Evolutionary conservation across 1,140 invertebrate genomes (phyloP).

Genomic region (Orchestia grillus): DNA sequence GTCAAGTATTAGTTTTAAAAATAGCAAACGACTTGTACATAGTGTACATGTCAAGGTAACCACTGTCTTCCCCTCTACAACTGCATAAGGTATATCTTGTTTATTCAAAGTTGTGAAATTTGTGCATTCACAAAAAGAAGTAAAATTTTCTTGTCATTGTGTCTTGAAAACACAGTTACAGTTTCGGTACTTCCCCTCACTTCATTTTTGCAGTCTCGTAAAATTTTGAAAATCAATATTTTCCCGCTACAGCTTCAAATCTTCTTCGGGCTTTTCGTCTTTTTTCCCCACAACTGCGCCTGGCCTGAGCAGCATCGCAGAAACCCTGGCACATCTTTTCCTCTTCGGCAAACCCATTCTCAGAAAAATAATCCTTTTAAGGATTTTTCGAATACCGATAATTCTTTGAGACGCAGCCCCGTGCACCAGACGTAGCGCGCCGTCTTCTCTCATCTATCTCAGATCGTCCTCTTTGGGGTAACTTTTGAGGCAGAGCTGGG

Average conservation of each 20-base stretch:
- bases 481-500: not conserved
- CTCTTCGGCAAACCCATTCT: not conserved
- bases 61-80: not conserved
- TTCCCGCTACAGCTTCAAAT: not conserved
- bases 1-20: too few relatives aligned
- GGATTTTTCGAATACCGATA: conserved; percentile 8
- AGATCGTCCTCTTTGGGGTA: not conserved
- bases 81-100: not conserved
- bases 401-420: not conserved
- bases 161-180: not conserved
- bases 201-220: not conserved
- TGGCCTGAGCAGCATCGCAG: not conserved
- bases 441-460: not conserved
- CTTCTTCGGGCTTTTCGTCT: not conserved
- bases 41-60: not conserved
- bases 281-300: not conserved
- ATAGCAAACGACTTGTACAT: too few relatives aligned
- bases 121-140: not conserved
- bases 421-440: not conserved
- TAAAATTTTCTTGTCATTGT: not conserved
- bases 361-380: not conserved
- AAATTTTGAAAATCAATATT: not conserved
- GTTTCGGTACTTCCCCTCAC: not conserved
- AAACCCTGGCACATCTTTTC: not conserved
- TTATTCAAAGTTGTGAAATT: not conserved